A percentile compares a stretch with the other conserved stretches of the same genome.
Evolutionary conservation across 2,113 vertebrate genomes (phyloP).

Genomic region (Nesogale talazaci): DNA sequence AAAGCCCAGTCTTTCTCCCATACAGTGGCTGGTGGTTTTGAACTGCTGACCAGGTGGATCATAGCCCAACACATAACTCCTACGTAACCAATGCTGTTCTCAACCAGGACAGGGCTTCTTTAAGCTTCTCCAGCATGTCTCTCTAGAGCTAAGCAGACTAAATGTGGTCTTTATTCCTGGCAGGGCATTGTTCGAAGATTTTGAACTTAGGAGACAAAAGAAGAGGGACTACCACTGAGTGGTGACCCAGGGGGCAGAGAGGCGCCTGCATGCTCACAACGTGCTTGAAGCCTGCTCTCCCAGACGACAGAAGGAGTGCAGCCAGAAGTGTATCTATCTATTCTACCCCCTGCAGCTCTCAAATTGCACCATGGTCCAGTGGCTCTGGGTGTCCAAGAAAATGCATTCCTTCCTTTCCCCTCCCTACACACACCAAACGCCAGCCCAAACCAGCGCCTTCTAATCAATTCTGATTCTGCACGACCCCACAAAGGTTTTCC

Average conservation of each 20-base stretch:
- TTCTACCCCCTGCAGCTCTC: no score
- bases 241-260: neutral
- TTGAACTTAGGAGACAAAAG: neutral
- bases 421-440: neutral
- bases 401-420: neutral
- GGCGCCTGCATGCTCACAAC: neutral
- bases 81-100: no score
- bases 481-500: neutral
- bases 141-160: neutral
- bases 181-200: neutral
- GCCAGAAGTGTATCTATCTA: neutral
- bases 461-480: neutral
- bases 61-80: no score
- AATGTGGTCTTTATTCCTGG: neutral
- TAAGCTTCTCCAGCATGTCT: neutral
- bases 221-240: neutral
- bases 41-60: no score
- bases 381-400: neutral
- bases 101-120: neutral
- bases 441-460: neutral
- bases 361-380: neutral
- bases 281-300: neutral
- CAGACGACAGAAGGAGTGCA: neutral
- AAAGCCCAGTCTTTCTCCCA: no score
- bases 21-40: no score